Evolutionary conservation across 2,113 vertebrate species (phyloP).

Genomic region (human (Homo sapiens)): GRCh38 chr9:27929501-27930000

Average conservation of each 20-base stretch:
- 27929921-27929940: constrained; percentile 45
- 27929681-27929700: not conserved
- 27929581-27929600: not conserved
- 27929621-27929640: not conserved
- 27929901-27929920: constrained; percentile 19
- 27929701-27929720: not conserved
- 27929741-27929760: constrained; percentile 27
- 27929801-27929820: not conserved
- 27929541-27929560: not conserved
- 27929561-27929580: not conserved
- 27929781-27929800: constrained; percentile 7
- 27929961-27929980: constrained; percentile 47
- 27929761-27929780: constrained; percentile 9
- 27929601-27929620: not conserved
- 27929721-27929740: constrained; percentile 27
- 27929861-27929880: constrained; percentile 60
- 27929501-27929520: accelerated
- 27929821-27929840: constrained; percentile 19
- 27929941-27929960: constrained; percentile 27
- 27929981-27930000: constrained; percentile 51
- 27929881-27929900: constrained; percentile 71
- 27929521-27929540: not conserved
- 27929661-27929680: not conserved
- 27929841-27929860: constrained; percentile 11
- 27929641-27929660: not conserved